Evolutionary conservation across 1,140 invertebrate species (phyloP).

Genomic region (Sycophaga agraensis): DNA sequence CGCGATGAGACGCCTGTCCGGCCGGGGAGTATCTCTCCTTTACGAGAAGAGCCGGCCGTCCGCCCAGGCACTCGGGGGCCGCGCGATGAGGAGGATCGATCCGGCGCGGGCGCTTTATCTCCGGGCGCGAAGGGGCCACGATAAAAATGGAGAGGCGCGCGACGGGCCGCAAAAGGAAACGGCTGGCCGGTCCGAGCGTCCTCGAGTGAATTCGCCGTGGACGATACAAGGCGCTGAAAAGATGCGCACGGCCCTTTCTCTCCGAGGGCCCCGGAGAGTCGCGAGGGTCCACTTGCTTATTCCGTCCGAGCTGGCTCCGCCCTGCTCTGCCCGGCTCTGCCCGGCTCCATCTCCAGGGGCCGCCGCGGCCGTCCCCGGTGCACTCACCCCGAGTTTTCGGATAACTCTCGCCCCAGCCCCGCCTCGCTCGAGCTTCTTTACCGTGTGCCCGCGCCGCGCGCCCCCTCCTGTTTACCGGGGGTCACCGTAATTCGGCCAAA

Average conservation of each 20-base stretch:
- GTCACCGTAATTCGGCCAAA: slow-evolving; percentile 1
- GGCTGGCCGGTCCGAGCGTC: background rate
- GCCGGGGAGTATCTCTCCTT: slow-evolving; percentile 9
- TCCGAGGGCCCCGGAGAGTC: background rate
- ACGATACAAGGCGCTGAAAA: slow-evolving; percentile 1
- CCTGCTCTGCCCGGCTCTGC: background rate
- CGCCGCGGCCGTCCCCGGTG: no score
- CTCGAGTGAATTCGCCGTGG: slow-evolving; percentile 20
- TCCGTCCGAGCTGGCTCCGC: slow-evolving; percentile 5
- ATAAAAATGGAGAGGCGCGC: slow-evolving; percentile 25
- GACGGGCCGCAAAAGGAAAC: background rate
- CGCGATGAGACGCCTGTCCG: background rate
- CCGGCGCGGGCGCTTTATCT: slow-evolving; percentile 14
- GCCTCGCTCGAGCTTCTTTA: background rate
- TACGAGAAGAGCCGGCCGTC: slow-evolving; percentile 17
- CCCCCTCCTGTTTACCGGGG: background rate
- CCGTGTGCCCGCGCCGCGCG: background rate
- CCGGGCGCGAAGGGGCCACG: slow-evolving; percentile 18
- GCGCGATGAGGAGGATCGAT: slow-evolving; percentile 25
- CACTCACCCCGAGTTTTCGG: slow-evolving; percentile 7
- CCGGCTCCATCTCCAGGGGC: no score
- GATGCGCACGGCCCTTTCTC: slow-evolving; percentile 12
- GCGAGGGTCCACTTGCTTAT: slow-evolving; percentile 20
- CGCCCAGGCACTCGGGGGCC: background rate
- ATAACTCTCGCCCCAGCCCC: slow-evolving; percentile 1